A percentile compares a stretch with the other conserved stretches of the same genome.
These are phyloP conservation scores for Cenopis cana DNA, from an alignment of 2,888 invertebrate species.

Conservation along the genomic window DNA sequence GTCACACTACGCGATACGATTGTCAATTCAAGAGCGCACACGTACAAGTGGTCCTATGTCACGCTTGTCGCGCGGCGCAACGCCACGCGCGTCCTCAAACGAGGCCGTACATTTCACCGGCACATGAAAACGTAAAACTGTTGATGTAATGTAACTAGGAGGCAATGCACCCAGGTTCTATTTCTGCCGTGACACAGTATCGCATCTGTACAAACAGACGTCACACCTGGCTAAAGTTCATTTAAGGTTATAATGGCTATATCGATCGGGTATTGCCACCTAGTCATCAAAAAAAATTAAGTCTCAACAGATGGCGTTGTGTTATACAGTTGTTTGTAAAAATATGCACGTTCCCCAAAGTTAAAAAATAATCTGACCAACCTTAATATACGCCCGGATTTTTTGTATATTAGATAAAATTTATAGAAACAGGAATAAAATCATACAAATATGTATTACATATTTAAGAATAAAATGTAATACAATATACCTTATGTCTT, in stretches of 20 bases:
- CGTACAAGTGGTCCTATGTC: background rate
- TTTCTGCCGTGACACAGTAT: constrained; percentile 39
- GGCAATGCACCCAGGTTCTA: constrained; percentile 38
- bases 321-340: no score
- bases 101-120: background rate
- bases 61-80: background rate
- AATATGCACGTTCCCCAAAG: no score
- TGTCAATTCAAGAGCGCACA: background rate
- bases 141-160: constrained; percentile 16
- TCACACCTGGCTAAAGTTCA: constrained; percentile 19
- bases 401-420: no score
- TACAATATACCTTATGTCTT: no score
- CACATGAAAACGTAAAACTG: background rate
- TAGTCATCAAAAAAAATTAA: background rate
- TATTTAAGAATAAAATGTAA: no score
- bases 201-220: constrained; percentile 34
- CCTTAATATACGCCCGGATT: no score
- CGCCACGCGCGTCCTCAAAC: background rate
- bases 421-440: no score
- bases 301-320: background rate
- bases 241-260: constrained; percentile 28
- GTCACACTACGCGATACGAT: no score
- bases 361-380: no score
- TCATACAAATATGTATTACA: no score
- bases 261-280: constrained; percentile 13